These are phyloP conservation scores for Apeltes quadracus DNA, from an alignment of 2,113 vertebrate genomes.

Conservation along the genomic window DNA sequence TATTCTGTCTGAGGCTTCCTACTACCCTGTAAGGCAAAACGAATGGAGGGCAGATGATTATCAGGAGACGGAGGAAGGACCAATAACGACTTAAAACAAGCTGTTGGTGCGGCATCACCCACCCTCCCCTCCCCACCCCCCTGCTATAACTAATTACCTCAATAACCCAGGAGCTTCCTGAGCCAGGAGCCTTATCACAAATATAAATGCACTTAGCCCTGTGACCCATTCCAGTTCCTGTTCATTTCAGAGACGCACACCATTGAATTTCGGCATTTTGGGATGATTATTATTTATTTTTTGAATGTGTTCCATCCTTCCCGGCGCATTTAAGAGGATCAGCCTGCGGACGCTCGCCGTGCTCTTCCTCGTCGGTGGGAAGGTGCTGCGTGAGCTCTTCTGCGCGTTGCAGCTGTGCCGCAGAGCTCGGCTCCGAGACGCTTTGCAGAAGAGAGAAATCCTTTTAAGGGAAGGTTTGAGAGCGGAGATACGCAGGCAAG, in stretches of 20 bases:
- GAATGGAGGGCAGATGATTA: conserved; percentile 14
- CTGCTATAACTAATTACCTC: conserved; percentile 48
- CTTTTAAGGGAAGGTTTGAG: conserved; percentile 39
- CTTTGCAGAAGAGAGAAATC: conserved; percentile 43
- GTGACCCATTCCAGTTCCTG: conserved; percentile 39
- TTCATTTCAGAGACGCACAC: conserved; percentile 15
- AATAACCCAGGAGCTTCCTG: conserved; percentile 39
- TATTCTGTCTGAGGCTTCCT: conserved; percentile 32
- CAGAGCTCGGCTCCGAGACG: conserved; percentile 45
- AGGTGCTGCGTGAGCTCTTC: conserved; percentile 56
- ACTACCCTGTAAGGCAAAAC: conserved; percentile 6
- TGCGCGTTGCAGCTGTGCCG: conserved; percentile 23
- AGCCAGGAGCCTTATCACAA: conserved; percentile 44
- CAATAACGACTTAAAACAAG: conserved; percentile 28
- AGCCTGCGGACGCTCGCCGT: conserved; percentile 31
- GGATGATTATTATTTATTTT: neutral
- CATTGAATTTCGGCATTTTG: conserved; percentile 31
- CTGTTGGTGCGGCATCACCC: conserved; percentile 40
- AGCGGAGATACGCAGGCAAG: conserved; percentile 22
- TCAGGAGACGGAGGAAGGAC: conserved; percentile 25
- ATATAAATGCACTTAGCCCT: conserved; percentile 53
- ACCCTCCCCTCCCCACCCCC: conserved; percentile 7
- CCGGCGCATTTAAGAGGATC: conserved; percentile 60
- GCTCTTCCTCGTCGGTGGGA: conserved; percentile 40
- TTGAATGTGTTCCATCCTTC: too few species aligned